A percentile compares a stretch with the other conserved stretches of the same genome.
phyloP scores from a whole-genome alignment of 2,888 invertebrate species.

The Scaptomyza reducta region DNA sequence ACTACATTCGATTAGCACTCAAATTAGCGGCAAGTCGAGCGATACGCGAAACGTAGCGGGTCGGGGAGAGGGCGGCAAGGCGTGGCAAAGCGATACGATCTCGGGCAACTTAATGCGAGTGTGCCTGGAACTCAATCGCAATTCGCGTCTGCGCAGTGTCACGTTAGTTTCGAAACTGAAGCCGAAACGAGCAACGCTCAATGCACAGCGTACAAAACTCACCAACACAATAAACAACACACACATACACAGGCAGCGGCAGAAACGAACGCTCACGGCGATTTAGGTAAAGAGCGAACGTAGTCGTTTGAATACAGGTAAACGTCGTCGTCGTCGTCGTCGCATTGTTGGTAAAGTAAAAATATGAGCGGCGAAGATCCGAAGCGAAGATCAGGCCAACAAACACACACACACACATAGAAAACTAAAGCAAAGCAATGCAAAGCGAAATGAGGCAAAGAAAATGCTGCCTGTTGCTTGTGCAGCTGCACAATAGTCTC shows the following conservation, averaged over 20 bases:
- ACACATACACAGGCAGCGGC: constrained; percentile 4
- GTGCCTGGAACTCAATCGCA: constrained; percentile 29
- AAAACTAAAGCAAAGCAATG: constrained; percentile 53
- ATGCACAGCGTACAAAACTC: constrained; percentile 22
- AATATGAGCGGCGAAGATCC: constrained; percentile 66
- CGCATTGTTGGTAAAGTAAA: constrained; percentile 41
- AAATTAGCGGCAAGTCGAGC: constrained; percentile 48
- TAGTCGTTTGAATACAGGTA: constrained; percentile 62
- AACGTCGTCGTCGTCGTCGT: constrained; percentile 24
- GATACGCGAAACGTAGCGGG: background rate
- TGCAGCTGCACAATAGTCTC: constrained; percentile 66
- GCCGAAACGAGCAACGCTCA: constrained; percentile 40
- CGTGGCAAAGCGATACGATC: constrained; percentile 41
- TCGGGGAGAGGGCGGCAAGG: constrained; percentile 1
- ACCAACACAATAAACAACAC: constrained; percentile 13
- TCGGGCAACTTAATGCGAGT: constrained; percentile 31
- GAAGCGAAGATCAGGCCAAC: constrained; percentile 60
- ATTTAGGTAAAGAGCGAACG: constrained; percentile 41
- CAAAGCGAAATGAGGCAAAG: constrained; percentile 20
- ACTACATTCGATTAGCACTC: constrained; percentile 54
- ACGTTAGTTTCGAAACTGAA: constrained; percentile 81
- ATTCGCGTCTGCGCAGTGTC: constrained; percentile 82
- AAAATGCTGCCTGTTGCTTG: constrained; percentile 51
- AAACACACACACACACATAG: constrained; percentile 9
- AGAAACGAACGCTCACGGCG: constrained; percentile 27